phyloP scores from a whole-genome alignment of 2,888 invertebrate genomes.

The Synergus gifuensis region DNA sequence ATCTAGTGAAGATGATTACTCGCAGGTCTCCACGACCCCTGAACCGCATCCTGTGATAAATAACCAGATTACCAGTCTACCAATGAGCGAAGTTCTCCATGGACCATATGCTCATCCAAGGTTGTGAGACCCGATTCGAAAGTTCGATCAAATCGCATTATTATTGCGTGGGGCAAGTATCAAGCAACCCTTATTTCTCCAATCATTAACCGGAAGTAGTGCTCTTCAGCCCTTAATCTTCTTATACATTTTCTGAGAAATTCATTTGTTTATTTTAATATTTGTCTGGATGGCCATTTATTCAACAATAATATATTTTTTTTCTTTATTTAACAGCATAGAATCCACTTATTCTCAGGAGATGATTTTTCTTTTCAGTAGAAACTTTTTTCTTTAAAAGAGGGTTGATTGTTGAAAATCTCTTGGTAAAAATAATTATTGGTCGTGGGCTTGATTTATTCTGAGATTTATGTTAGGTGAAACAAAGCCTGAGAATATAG shows the following conservation, averaged over 20 bases:
- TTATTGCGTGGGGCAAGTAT: constrained; percentile 11
- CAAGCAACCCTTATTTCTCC: not conserved
- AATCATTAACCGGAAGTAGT: not conserved
- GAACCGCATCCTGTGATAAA: constrained; percentile 73
- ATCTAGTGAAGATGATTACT: constrained; percentile 37
- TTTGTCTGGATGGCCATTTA: no score
- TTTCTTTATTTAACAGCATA: no score
- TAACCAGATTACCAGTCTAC: constrained; percentile 73
- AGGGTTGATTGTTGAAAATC: not conserved
- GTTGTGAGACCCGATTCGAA: constrained; percentile 63
- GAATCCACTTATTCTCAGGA: not conserved
- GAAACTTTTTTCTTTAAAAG: not conserved
- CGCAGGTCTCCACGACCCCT: constrained; percentile 29
- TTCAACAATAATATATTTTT: no score
- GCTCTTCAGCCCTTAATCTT: not conserved
- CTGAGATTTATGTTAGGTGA: constrained; percentile 33
- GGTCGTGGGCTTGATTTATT: constrained; percentile 21
- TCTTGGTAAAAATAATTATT: constrained; percentile 10
- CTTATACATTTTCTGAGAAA: not conserved
- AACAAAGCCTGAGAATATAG: constrained; percentile 30
- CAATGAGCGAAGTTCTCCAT: constrained; percentile 68
- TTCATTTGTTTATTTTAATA: no score
- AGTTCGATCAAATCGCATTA: constrained; percentile 22
- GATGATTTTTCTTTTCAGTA: not conserved
- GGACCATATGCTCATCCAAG: constrained; percentile 74